Conservation (phyloP, 2,888 invertebrate species). For the Mythimna loreyi region DNA sequence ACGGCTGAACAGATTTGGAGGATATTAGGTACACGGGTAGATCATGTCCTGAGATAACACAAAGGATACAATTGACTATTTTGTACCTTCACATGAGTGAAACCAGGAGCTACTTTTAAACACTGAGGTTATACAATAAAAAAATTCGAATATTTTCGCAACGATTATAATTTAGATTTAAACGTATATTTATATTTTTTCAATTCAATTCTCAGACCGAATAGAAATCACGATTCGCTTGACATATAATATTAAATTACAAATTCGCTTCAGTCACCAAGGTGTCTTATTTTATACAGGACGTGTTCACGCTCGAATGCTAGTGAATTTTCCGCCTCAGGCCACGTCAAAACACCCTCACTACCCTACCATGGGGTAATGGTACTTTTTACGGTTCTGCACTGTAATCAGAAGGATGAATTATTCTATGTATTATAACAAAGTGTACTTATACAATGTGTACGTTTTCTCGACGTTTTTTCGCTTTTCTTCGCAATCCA, state of each 20-base stretch:
- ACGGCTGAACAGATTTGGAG: too few species aligned
- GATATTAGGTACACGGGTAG: too few species aligned
- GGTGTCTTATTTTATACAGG: conserved; percentile 47
- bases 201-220: not conserved
- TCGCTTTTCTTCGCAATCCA: not conserved
- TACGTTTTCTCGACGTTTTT: conserved; percentile 16
- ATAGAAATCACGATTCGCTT: too few species aligned
- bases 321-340: conserved; percentile 43
- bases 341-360: conserved; percentile 15
- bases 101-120: too few species aligned
- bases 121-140: not conserved
- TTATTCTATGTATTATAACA: conserved; percentile 20
- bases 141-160: not conserved
- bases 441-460: conserved; percentile 29
- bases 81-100: too few species aligned
- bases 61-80: too few species aligned
- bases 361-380: conserved; percentile 37
- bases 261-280: conserved; percentile 3
- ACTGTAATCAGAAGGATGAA: conserved; percentile 46
- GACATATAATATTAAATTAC: conserved; percentile 19
- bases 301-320: conserved; percentile 33
- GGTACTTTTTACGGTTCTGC: conserved; percentile 49
- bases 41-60: too few species aligned
- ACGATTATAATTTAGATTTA: not conserved
- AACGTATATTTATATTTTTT: not conserved